phyloP scores from a whole-genome alignment of 2,888 invertebrate genomes.

The Ichneumoninae sp. region DNA sequence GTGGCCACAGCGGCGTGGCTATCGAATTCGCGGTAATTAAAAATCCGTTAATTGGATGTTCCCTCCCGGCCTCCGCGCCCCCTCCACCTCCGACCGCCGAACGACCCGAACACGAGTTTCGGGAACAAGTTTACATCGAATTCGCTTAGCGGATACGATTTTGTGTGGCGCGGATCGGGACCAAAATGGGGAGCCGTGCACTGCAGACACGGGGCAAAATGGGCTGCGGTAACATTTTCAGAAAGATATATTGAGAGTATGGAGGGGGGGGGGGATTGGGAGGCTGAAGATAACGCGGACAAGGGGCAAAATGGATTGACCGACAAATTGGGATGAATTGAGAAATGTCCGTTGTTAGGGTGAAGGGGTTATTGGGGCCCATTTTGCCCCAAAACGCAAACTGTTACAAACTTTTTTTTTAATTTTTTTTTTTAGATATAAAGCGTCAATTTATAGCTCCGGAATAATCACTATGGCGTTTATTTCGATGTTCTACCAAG shows the following conservation, averaged over 20 bases:
- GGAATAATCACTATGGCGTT: no score
- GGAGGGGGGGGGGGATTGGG: no score
- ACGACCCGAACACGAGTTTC: not conserved
- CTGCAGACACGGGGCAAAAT: not conserved
- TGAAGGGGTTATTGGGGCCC: no score
- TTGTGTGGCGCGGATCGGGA: not conserved
- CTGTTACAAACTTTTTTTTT: no score
- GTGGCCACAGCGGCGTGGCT: slow-evolving; percentile 51
- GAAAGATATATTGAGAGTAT: not conserved
- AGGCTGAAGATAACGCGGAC: not conserved
- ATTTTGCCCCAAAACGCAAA: not conserved
- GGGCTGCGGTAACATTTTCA: not conserved
- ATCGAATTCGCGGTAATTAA: slow-evolving; percentile 61
- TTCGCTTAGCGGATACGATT: slow-evolving; percentile 23
- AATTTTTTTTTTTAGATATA: not conserved
- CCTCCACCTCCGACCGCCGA: not conserved
- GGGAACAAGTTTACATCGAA: slow-evolving; percentile 20
- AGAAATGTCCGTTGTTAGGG: not conserved
- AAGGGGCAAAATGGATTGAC: not conserved
- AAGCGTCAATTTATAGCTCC: no score
- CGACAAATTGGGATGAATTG: not conserved
- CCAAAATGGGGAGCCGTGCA: not conserved
- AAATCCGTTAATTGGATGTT: slow-evolving; percentile 67
- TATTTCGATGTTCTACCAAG: no score
- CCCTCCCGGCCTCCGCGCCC: not conserved